Conservation (phyloP, 1,140 invertebrate genomes). For the Mercenaria mercenaria region DNA sequence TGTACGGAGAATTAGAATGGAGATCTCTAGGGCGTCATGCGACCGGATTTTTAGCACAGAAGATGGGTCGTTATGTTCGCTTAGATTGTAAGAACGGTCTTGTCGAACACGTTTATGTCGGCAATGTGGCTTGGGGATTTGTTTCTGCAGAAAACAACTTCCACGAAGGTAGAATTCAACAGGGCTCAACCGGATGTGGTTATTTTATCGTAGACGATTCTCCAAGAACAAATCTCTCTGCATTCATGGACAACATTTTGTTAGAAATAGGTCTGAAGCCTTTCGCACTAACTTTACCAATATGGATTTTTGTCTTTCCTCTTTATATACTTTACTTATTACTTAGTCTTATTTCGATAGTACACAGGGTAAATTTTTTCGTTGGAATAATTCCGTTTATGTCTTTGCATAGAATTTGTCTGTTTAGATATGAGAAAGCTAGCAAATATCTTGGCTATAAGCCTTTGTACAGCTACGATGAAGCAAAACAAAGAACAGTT, state of each 20-base stretch:
- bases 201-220: slow-evolving; percentile 91
- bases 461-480: slow-evolving; percentile 87
- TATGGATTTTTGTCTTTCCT: slow-evolving; percentile 86
- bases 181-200: slow-evolving; percentile 86
- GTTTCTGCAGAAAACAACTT: slow-evolving; percentile 89
- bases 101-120: slow-evolving; percentile 89
- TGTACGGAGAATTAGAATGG: slow-evolving; percentile 90
- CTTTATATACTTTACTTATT: slow-evolving; percentile 86
- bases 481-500: slow-evolving; percentile 78
- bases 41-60: slow-evolving; percentile 87
- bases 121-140: slow-evolving; percentile 90
- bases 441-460: slow-evolving; percentile 88
- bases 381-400: slow-evolving; percentile 62
- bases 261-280: slow-evolving; percentile 81
- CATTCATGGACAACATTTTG: slow-evolving; percentile 88
- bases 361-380: slow-evolving; percentile 66
- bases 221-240: slow-evolving; percentile 88
- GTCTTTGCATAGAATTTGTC: slow-evolving; percentile 88
- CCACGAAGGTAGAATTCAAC: slow-evolving; percentile 82
- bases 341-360: slow-evolving; percentile 75
- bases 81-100: slow-evolving; percentile 81
- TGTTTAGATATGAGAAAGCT: slow-evolving; percentile 89
- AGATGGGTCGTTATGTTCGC: slow-evolving; percentile 86
- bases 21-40: slow-evolving; percentile 87
- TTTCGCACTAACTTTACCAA: slow-evolving; percentile 83